phyloP scores from a whole-genome alignment of 2,113 vertebrate genomes.

The Periophthalmus modestus region DNA sequence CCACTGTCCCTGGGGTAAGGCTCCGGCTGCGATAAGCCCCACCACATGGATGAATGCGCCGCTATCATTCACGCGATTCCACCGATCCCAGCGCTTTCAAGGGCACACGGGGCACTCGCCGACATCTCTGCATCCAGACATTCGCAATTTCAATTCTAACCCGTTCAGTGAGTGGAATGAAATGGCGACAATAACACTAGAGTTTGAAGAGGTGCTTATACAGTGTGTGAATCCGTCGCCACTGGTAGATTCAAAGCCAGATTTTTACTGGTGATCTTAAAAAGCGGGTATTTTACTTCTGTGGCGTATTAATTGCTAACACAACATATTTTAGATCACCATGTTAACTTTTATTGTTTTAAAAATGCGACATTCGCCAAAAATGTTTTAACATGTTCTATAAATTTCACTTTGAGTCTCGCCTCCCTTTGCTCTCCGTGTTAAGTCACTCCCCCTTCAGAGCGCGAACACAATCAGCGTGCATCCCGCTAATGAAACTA shows the following conservation, averaged over 20 bases:
- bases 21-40: background rate
- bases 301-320: too few relatives aligned
- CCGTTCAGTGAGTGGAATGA: background rate
- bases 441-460: too few relatives aligned
- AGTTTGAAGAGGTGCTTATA: background rate
- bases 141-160: background rate
- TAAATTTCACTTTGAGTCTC: too few relatives aligned
- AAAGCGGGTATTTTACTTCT: too few relatives aligned
- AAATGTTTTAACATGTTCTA: too few relatives aligned
- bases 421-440: too few relatives aligned
- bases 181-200: background rate
- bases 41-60: background rate
- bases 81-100: background rate
- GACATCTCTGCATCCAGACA: background rate
- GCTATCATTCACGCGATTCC: background rate
- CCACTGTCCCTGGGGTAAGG: background rate
- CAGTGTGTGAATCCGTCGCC: background rate
- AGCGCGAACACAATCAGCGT: too few relatives aligned
- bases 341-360: too few relatives aligned
- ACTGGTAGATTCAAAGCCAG: background rate
- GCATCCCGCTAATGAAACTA: too few relatives aligned
- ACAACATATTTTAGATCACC: too few relatives aligned
- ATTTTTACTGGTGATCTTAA: background rate
- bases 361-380: too few relatives aligned
- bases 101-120: background rate